phyloP scores from a whole-genome alignment of 2,888 invertebrate species.

The Hecatera dysodea region DNA sequence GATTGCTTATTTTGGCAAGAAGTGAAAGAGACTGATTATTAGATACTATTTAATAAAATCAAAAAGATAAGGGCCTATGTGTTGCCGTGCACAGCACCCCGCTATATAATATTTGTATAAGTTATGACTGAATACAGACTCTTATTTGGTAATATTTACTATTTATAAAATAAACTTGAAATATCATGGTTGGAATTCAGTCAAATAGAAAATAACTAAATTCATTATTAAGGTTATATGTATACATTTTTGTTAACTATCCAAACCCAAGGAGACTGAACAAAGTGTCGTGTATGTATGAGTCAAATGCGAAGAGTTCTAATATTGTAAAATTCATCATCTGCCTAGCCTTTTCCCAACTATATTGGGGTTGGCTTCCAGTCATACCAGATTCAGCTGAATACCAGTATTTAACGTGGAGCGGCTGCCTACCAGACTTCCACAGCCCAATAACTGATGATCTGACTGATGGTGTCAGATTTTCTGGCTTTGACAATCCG shows the following conservation, averaged over 20 bases:
- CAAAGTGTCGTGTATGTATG: background rate
- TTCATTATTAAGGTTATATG: no score
- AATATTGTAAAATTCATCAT: background rate
- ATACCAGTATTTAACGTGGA: no score
- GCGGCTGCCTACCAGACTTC: no score
- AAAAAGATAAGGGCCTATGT: background rate
- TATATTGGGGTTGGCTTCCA: no score
- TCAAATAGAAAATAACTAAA: no score
- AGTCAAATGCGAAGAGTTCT: background rate
- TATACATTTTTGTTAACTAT: no score
- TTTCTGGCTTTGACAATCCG: no score
- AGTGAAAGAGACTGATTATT: background rate
- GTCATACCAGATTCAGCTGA: no score
- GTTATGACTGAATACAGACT: background rate
- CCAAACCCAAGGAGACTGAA: background rate
- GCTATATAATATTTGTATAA: background rate
- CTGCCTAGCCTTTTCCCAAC: no score
- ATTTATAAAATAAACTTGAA: background rate
- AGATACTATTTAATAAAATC: background rate
- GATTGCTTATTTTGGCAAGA: background rate
- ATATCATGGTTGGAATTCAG: no score
- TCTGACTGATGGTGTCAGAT: no score
- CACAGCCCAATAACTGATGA: no score
- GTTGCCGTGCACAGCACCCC: constrained; percentile 7
- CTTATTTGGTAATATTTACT: background rate